Evolutionary conservation across 1,140 invertebrate species (phyloP), one percentile per base, ranked within the genome.

Genomic region (Glomeris maerens): DNA sequence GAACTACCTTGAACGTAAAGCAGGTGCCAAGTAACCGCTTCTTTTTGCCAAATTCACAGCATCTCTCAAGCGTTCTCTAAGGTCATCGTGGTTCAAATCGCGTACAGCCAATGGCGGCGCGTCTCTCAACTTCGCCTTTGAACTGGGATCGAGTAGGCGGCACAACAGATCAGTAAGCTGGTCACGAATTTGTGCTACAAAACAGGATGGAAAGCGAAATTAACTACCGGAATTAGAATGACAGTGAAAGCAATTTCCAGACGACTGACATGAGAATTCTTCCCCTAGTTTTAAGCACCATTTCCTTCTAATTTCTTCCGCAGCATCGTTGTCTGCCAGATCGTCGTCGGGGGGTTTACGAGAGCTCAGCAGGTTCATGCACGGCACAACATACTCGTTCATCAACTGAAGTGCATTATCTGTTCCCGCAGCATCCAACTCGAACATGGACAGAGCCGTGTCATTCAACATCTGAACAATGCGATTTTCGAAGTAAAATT

Each of bases 201-300:
- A 49, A 7, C 20, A 10, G 25, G 29, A 5, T 41, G 3, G 25
- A 49, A 49, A 20, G 21, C 20, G 28, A 41, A 3, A 3, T 48
- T 20, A 7, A 22, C 5, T 38, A 40, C 2, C 26, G 7, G 29
- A 46, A 4, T 36, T 5, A 46, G 4, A 5, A 26, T 4, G 5
- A 26, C 22, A 23, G 5, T 36, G 10, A 23, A 29, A 26, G 5
- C 10, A 23, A 46, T 7, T 42, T 5, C 17, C 5, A 42, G 10
- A 27, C 28, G 7, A 48, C 27, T 45, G n/a, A 48, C 46, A 21
- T n/a, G 46, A 14, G 5, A 44, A 40, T 20, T 49, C 47, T n/a
- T 49, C 47, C 26, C 31, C 47, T 14, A 49, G 36, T 41, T 49
- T 49, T 4, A 39, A 49, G 22, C 47, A 49, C 47, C 47, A 49